Base-by-base conservation (phyloP, 1,140 invertebrate genomes). In the Doryteuthis pealeii region DNA sequence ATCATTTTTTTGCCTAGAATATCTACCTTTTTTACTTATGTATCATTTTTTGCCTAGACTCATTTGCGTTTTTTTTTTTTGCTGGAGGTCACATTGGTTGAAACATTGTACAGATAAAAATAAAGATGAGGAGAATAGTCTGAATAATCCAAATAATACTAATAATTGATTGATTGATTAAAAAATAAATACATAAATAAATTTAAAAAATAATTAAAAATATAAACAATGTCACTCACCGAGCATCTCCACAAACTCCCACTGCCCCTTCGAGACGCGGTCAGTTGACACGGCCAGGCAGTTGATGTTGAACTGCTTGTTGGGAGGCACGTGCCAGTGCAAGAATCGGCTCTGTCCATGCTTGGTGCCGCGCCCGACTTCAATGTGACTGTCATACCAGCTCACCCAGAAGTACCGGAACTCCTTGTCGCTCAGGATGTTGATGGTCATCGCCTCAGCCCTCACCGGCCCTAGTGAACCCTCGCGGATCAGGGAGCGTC, bases 191-290 rank as follows among this genome's bases (percentile, higher is more conserved):
- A 62, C 26, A 62, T 5, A 22, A 62, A 62, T 26, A 18, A 2
- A 58, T n/a, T 4, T 5, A 3, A 6, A 58, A 58, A 18, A 58
- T 28, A 22, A 62, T n/a, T 62, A 62, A 22, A 62, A 68, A 31
- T 30, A 31, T 30, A 10, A 75, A 70, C 14, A 40, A 22, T n/a
- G 58, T 32, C 4, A 75, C 78, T 43, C 73, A 85, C 85, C 84
- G 69, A 86, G 73, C 22, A 85, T 75, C 75, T 87, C 86, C 18
- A 83, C 83, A 78, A 87, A 87, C 77, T 87, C 86, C 84, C 85
- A 87, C 54, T 83, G 79, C 6, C 85, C 86, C 62, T 81, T 79
- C 1, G 82, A 82, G 18, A 74, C 75, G 26, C 81, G 79, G n/a
- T 81, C 82, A 12, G 85, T 87, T 14, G 86, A 81, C 12, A 87